Evolutionary conservation across 2,113 vertebrate species (phyloP).

Genomic region (Myotis davidii): DNA sequence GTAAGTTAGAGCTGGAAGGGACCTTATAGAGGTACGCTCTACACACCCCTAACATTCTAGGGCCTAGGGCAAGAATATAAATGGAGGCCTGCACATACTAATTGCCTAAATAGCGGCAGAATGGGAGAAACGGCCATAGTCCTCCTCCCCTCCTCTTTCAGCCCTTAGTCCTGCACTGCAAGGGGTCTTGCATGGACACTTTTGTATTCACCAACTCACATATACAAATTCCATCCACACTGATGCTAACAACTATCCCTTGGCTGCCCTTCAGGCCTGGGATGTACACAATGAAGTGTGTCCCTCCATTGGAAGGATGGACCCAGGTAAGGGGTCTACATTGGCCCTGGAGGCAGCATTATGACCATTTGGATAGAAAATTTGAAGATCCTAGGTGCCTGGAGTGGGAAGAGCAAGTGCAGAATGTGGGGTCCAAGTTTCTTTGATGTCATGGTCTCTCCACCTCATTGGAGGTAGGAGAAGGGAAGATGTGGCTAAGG

Average conservation of each 20-base stretch:
- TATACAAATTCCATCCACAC: neutral
- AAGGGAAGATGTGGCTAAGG: neutral
- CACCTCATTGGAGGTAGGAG: neutral
- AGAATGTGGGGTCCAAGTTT: neutral
- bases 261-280: neutral
- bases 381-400: neutral
- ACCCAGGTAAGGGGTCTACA: neutral
- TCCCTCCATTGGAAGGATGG: neutral
- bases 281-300: rapidly evolving
- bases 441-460: neutral
- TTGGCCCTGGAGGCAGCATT: neutral
- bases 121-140: neutral
- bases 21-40: neutral
- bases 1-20: neutral
- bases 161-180: neutral
- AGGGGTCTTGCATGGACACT: neutral
- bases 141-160: no score
- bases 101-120: neutral
- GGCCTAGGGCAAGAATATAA: neutral
- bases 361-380: neutral
- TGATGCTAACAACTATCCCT: neutral
- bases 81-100: neutral
- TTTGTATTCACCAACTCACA: neutral
- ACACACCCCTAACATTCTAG: neutral
- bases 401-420: neutral